A percentile compares a stretch with the other conserved stretches of the same genome.
Evolutionary conservation across 2,797 vertebrate species (phyloP).

Genomic region (Cryptoprocta ferox): DNA sequence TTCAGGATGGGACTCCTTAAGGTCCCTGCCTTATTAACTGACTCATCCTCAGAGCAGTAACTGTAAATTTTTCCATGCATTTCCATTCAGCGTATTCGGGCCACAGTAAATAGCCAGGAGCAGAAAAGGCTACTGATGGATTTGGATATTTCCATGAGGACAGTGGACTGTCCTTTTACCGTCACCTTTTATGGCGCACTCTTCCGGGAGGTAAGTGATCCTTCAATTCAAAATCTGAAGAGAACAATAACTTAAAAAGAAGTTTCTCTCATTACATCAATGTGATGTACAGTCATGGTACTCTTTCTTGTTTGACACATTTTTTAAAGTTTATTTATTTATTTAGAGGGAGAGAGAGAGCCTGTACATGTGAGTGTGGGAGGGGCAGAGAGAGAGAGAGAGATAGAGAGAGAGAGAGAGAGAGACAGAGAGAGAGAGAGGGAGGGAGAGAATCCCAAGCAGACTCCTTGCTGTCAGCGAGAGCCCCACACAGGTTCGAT

Average conservation of each 20-base stretch:
- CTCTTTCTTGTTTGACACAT: background rate
- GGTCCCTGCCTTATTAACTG: background rate
- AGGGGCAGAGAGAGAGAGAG: no score
- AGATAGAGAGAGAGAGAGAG: no score
- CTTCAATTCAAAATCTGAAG: background rate
- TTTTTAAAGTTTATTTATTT: no score
- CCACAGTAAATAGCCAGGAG: slow-evolving; percentile 97
- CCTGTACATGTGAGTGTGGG: no score
- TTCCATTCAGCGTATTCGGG: slow-evolving; percentile 92
- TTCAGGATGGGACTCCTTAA: background rate
- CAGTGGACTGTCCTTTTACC: slow-evolving; percentile 96
- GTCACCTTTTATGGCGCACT: slow-evolving; percentile 97
- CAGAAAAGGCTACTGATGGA: slow-evolving; percentile 98
- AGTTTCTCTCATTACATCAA: background rate
- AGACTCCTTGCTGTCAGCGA: no score
- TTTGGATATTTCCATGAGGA: slow-evolving; percentile 98
- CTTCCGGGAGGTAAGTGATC: slow-evolving; percentile 93
- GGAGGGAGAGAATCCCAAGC: no score
- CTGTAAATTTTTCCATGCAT: background rate
- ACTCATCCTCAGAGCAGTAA: slow-evolving; percentile 31
- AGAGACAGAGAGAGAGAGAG: no score
- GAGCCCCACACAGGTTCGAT: no score
- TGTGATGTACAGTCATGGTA: accelerated
- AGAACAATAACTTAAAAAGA: background rate
- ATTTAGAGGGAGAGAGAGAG: no score